Conservation (phyloP, 1,140 invertebrate species). For the Cydia pomonella region DNA sequence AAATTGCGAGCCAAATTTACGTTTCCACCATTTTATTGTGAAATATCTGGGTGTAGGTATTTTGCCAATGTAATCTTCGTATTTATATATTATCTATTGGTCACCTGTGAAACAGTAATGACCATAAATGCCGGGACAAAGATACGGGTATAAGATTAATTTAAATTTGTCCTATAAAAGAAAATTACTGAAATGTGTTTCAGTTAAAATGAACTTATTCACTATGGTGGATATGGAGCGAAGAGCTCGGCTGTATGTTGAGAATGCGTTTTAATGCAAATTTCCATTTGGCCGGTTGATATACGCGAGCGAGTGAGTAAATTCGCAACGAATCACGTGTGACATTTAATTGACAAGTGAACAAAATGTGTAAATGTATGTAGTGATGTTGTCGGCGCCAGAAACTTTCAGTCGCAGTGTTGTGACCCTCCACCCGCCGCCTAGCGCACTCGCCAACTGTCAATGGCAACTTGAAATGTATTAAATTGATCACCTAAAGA, state of each 20-base stretch:
- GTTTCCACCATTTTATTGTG: not conserved
- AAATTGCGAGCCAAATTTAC: slow-evolving; percentile 11
- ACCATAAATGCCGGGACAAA: not conserved
- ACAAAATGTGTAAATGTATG: slow-evolving; percentile 66
- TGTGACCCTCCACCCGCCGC: slow-evolving; percentile 38
- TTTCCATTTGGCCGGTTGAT: slow-evolving; percentile 72
- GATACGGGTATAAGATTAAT: slow-evolving; percentile 26
- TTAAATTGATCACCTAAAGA: slow-evolving; percentile 58
- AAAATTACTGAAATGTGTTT: slow-evolving; percentile 19
- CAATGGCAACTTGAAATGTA: slow-evolving; percentile 51
- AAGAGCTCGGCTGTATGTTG: slow-evolving; percentile 34
- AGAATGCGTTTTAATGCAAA: slow-evolving; percentile 74
- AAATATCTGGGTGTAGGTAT: not conserved
- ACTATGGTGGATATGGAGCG: slow-evolving; percentile 1
- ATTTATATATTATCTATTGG: not conserved
- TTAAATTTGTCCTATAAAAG: not conserved
- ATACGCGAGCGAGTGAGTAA: slow-evolving; percentile 68
- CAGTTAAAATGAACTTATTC: slow-evolving; percentile 23
- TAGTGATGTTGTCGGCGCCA: slow-evolving; percentile 52
- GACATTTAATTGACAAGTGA: slow-evolving; percentile 76
- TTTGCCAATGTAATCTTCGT: not conserved
- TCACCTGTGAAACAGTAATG: not conserved
- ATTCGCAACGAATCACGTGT: slow-evolving; percentile 71
- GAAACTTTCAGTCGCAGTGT: slow-evolving; percentile 45
- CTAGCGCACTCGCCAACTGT: not conserved